phyloP scores from a whole-genome alignment of 1,140 invertebrate species.

The Micrasema longulum region DNA sequence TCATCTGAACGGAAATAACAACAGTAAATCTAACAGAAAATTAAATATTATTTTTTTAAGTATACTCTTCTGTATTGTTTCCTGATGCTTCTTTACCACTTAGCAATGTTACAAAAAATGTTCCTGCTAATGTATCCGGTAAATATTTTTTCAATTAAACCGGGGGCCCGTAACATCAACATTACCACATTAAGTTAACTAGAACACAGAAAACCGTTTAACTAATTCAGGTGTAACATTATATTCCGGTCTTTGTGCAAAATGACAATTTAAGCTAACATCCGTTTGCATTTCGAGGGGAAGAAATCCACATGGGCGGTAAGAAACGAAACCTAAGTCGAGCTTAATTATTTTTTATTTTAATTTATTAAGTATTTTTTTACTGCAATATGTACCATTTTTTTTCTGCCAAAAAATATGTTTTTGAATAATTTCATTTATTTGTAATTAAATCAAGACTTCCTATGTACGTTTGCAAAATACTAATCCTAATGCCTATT shows the following conservation, averaged over 20 bases:
- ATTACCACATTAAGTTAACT: no score
- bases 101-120: background rate
- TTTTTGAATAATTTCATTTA: no score
- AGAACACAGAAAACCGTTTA: constrained; percentile 35
- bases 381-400: background rate
- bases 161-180: background rate
- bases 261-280: background rate
- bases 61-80: background rate
- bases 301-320: background rate
- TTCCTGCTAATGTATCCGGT: background rate
- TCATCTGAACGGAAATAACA: no score
- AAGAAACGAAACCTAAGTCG: constrained; percentile 2
- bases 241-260: background rate
- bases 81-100: background rate
- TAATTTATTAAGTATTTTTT: background rate
- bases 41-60: background rate
- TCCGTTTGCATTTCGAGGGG: background rate
- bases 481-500: no score
- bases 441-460: no score
- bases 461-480: no score
- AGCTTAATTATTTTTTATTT: background rate
- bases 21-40: no score
- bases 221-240: constrained; percentile 6
- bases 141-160: constrained; percentile 18
- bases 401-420: background rate